Conservation (phyloP, 2,797 vertebrate genomes). For the Falco naumanni region DNA sequence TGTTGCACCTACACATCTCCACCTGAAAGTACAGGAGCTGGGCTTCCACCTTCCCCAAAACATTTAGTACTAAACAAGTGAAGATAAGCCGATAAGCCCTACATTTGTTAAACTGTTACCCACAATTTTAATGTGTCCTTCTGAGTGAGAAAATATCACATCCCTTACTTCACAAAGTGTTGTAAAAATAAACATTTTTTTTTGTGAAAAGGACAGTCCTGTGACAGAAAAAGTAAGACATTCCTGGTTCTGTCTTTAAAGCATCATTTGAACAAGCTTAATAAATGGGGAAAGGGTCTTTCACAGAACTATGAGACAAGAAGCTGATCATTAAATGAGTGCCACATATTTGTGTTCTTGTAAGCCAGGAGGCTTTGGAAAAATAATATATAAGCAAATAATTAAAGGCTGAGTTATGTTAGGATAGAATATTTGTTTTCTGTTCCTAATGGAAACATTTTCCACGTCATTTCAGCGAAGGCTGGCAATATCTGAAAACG, state of each 20-base stretch:
- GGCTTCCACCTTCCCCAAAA: neutral
- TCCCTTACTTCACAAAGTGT: neutral
- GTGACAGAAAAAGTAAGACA: neutral
- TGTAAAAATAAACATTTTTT: neutral
- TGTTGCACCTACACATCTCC: neutral
- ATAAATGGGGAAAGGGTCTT: neutral
- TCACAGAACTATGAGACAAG: neutral
- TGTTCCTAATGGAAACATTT: constrained; percentile 13
- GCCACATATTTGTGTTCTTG: neutral
- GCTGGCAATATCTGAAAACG: neutral
- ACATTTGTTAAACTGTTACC: neutral
- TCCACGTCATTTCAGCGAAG: neutral
- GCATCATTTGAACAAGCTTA: neutral
- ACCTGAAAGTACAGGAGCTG: neutral
- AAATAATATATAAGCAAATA: neutral
- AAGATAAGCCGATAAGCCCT: neutral
- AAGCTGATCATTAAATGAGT: neutral
- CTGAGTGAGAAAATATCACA: neutral
- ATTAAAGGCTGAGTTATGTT: neutral
- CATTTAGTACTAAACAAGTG: neutral
- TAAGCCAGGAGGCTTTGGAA: neutral
- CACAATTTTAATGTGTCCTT: neutral
- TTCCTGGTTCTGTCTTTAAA: neutral
- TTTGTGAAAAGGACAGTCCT: neutral
- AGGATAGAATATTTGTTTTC: neutral